phyloP scores from a whole-genome alignment of 2,113 vertebrate genomes.

The Dipodomys ordii region DNA sequence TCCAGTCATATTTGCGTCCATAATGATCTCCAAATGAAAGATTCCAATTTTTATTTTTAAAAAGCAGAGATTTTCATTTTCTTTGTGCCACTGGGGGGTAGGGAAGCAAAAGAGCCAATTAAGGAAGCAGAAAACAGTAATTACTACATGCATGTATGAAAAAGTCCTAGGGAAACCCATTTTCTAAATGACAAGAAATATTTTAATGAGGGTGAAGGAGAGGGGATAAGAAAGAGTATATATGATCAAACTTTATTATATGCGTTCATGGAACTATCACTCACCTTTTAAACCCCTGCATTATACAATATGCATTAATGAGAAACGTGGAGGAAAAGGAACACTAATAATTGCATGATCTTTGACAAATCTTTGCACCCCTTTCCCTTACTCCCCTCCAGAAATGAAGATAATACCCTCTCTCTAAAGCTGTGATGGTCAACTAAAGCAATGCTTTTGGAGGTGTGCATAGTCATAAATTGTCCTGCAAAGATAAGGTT shows the following conservation, averaged over 20 bases:
- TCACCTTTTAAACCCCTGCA: no score
- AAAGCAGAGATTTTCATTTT: constrained; percentile 19
- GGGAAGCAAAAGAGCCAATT: neutral
- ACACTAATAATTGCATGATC: neutral
- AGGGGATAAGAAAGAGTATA: no score
- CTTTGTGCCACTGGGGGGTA: neutral
- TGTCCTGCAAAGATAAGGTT: neutral
- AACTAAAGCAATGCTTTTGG: neutral
- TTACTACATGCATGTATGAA: no score
- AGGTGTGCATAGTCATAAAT: rapidly evolving
- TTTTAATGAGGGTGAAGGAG: no score
- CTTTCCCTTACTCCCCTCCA: neutral
- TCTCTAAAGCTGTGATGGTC: neutral
- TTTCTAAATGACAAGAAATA: no score
- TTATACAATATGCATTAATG: no score
- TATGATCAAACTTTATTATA: no score
- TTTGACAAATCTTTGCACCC: neutral
- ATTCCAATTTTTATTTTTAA: neutral
- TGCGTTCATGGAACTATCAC: no score
- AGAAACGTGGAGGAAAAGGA: no score
- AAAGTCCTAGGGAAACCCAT: no score
- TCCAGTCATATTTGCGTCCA: neutral
- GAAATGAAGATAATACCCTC: neutral
- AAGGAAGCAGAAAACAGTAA: neutral
- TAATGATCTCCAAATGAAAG: neutral